Conservation (phyloP, 1,140 invertebrate species). For the Tetraneura akinire region DNA sequence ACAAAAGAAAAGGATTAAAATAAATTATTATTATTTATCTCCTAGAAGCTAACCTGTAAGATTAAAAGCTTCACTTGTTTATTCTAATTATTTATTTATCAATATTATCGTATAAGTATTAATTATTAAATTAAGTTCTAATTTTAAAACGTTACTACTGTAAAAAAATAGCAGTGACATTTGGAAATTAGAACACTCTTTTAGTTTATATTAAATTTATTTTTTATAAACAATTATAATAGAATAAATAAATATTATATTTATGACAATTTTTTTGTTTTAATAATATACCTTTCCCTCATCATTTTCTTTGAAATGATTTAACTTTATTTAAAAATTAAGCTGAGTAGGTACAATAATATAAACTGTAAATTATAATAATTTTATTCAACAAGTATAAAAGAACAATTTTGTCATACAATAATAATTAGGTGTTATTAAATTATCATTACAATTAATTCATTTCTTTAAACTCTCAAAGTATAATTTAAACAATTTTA, state of each 20-base stretch:
- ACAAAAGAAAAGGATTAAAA: background rate
- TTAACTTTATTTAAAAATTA: background rate
- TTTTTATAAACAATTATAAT: background rate
- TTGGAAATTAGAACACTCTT: slow-evolving; percentile 26
- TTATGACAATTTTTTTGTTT: background rate
- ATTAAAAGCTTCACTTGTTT: background rate
- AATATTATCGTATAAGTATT: background rate
- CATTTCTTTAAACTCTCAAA: background rate
- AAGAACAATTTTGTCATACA: slow-evolving; percentile 42
- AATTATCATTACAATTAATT: slow-evolving; percentile 13
- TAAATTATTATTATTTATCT: background rate
- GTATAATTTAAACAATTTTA: slow-evolving; percentile 21
- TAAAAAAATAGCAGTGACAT: slow-evolving; percentile 19
- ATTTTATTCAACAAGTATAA: slow-evolving; percentile 51
- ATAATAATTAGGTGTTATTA: slow-evolving; percentile 27
- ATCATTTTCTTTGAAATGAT: background rate
- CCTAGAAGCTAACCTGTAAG: background rate
- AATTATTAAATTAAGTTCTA: background rate
- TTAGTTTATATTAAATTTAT: background rate
- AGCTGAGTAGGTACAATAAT: background rate
- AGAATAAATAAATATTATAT: slow-evolving; percentile 9
- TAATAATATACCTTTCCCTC: background rate
- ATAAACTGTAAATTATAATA: slow-evolving; percentile 23
- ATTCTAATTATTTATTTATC: background rate
- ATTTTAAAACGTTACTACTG: slow-evolving; percentile 40